Evolutionary conservation across 1,140 invertebrate species (phyloP).

Genomic region (Pentalonia nigronervosa): DNA sequence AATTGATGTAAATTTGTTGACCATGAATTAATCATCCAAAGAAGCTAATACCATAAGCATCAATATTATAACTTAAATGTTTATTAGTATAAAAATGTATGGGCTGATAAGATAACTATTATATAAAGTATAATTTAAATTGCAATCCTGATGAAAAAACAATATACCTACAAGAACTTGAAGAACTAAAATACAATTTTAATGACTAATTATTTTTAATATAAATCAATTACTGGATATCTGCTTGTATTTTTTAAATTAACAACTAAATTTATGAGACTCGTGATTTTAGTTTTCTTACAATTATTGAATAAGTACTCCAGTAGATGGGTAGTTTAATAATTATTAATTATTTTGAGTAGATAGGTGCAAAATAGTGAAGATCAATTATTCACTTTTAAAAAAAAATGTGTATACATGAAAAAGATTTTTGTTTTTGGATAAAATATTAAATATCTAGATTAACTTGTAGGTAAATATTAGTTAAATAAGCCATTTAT

Average conservation of each 20-base stretch:
- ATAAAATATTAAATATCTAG: background rate
- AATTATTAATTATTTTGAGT: too few relatives aligned
- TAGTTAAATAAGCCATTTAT: background rate
- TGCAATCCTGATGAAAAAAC: background rate
- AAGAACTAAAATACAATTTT: background rate
- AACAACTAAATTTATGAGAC: background rate
- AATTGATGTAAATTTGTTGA: slow-evolving; percentile 6
- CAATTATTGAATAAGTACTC: background rate
- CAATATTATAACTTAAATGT: background rate
- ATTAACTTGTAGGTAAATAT: background rate
- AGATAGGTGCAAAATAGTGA: background rate
- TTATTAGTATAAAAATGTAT: background rate
- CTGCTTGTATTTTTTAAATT: background rate
- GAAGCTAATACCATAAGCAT: background rate
- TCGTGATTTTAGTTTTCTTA: background rate
- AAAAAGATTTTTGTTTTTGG: background rate
- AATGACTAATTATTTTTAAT: background rate
- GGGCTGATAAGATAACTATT: background rate
- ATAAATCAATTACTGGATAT: background rate
- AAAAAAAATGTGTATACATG: background rate
- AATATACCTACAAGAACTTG: background rate
- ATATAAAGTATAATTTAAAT: background rate
- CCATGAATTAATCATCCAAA: background rate
- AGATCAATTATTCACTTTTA: background rate
- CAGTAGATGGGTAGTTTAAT: too few relatives aligned